Evolutionary conservation across 2,888 invertebrate genomes (phyloP).

Genomic region (Watsonalla cultraria): DNA sequence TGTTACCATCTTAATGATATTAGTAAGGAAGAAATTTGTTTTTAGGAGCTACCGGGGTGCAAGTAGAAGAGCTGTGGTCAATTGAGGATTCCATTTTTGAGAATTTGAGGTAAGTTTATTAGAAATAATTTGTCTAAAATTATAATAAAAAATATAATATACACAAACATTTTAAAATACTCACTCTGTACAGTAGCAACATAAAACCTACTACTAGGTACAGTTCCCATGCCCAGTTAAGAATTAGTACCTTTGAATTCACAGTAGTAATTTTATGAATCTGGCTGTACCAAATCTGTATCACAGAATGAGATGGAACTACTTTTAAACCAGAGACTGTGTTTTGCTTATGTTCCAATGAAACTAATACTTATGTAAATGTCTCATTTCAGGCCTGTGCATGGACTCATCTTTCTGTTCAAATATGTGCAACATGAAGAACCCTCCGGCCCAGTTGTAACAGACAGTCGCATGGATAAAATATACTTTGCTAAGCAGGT

Average conservation of each 20-base stretch:
- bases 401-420: slow-evolving; percentile 98
- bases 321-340: too few species aligned
- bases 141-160: too few species aligned
- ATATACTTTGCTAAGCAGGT: slow-evolving; percentile 99
- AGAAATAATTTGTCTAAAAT: too few species aligned
- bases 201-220: too few species aligned
- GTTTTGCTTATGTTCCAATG: too few species aligned
- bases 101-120: slow-evolving; percentile 84
- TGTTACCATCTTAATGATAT: background rate
- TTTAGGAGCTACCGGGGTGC: slow-evolving; percentile 93
- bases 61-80: slow-evolving; percentile 99
- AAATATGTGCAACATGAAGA: slow-evolving; percentile 94
- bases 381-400: slow-evolving; percentile 87
- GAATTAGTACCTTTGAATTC: too few species aligned
- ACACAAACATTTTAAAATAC: too few species aligned
- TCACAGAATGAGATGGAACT: too few species aligned
- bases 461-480: slow-evolving; percentile 89
- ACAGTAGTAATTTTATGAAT: too few species aligned
- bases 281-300: too few species aligned
- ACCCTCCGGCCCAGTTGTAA: slow-evolving; percentile 87
- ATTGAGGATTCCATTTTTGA: slow-evolving; percentile 94
- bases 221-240: too few species aligned
- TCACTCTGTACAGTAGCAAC: too few species aligned
- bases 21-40: background rate
- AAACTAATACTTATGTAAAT: slow-evolving; percentile 3